Evolutionary conservation across 2,888 invertebrate genomes (phyloP).

Genomic region (Brachyptera risi): DNA sequence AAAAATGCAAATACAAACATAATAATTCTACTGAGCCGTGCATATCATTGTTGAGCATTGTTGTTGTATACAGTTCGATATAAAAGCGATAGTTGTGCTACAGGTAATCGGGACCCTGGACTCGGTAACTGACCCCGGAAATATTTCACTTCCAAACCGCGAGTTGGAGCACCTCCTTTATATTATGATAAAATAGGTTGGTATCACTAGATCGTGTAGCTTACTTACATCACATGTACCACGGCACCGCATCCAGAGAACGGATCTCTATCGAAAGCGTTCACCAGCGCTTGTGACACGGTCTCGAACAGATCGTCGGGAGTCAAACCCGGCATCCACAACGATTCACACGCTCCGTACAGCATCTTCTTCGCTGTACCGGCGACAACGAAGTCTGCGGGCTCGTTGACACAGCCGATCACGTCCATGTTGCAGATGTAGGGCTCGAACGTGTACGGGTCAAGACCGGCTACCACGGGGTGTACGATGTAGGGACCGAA

Average conservation of each 20-base stretch:
- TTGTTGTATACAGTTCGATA: no score
- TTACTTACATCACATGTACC: not conserved
- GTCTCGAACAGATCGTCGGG: not conserved
- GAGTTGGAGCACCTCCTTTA: no score
- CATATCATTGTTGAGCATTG: no score
- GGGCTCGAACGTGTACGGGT: not conserved
- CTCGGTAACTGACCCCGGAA: no score
- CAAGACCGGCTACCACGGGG: not conserved
- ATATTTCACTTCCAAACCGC: no score
- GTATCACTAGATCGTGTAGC: no score
- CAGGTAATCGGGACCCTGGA: no score
- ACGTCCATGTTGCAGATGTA: not conserved
- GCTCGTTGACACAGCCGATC: not conserved
- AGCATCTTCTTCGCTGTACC: not conserved
- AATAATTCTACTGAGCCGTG: no score
- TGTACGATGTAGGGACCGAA: not conserved
- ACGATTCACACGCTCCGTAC: not conserved
- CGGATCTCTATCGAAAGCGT: not conserved
- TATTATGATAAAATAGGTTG: no score
- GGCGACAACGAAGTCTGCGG: not conserved
- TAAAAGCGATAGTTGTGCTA: no score
- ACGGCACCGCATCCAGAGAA: not conserved
- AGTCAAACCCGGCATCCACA: not conserved
- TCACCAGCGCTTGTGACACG: not conserved
- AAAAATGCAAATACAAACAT: no score